Percentiles rank a stretch among this genome's conserved stretches.
Evolutionary conservation across 1,140 invertebrate genomes (phyloP).

Genomic region (Lanistes nyassanus): DNA sequence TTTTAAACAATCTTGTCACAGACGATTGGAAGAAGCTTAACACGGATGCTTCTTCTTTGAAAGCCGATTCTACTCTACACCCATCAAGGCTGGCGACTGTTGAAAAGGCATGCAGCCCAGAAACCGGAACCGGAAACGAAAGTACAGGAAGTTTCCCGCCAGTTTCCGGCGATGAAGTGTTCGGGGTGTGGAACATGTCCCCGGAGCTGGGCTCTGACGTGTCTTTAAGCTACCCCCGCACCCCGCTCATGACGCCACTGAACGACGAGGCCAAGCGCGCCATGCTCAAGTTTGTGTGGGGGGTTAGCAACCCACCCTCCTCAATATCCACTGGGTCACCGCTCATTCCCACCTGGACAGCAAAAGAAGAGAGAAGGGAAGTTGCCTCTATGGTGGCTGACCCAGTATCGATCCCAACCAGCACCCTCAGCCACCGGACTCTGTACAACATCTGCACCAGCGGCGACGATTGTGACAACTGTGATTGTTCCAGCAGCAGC

Average conservation of each 20-base stretch:
- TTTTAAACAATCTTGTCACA: too few species aligned
- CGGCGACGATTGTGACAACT: too few species aligned
- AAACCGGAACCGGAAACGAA: too few species aligned
- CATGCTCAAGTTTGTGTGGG: slow-evolving; percentile 17
- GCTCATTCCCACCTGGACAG: neutral
- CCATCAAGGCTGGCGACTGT: too few species aligned
- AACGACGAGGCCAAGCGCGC: slow-evolving; percentile 17
- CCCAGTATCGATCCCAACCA: neutral
- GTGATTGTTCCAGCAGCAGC: too few species aligned
- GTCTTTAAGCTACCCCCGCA: slow-evolving; percentile 13
- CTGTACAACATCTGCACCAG: too few species aligned
- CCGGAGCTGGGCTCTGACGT: slow-evolving; percentile 12
- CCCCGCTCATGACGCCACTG: slow-evolving; percentile 17
- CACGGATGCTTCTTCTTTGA: too few species aligned
- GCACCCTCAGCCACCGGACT: too few species aligned
- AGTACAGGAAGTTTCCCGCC: too few species aligned
- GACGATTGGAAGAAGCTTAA: too few species aligned
- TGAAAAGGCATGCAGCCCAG: too few species aligned
- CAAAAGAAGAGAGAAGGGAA: neutral
- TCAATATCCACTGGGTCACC: neutral
- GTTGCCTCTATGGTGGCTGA: neutral
- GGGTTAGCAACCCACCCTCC: neutral
- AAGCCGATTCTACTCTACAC: too few species aligned
- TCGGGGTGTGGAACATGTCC: slow-evolving; percentile 19
- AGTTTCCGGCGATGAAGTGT: slow-evolving; percentile 17